Evolutionary conservation across 2,888 invertebrate species (phyloP), one percentile per base, ranked within the genome.

Genomic region (Blera fallax): DNA sequence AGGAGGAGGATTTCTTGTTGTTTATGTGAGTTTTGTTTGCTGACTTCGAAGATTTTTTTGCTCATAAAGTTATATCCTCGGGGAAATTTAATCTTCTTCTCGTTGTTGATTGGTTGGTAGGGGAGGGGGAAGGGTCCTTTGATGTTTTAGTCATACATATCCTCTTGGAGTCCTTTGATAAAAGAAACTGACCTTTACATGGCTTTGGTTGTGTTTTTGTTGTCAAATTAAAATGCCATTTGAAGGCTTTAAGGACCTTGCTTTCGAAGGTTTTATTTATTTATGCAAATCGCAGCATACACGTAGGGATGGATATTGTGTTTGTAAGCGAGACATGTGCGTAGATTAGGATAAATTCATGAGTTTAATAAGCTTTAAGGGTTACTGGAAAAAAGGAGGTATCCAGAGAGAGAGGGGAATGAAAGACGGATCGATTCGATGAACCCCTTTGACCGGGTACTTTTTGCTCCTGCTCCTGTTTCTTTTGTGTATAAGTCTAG

Each of bases 31-130:
- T 50, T 65, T 65, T 48, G 16, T 50, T 48, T 67, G 69, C 43
- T 14, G 7, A 45, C 16, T n/a, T 52, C 16, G 69, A 10, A 37
- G 14, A 34, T 21, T 50, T n/a, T 73, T 27, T 50, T 50, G 27
- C 62, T 64, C 62, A 73, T 62, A 73, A 60, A 62, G 8, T 40
- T 40, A 27, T 52, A 54, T 62, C 73, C 62, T 29, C n/a, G 34
- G 73, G 73, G 52, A 73, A 73, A 73, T 52, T 73, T 62, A 73
- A 79, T 73, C 56, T 80, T 50, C 37, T 64, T 43, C 48, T 56
- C 80, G 56, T 50, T 48, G 50, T 52, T 48, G 50, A n/a, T 62
- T n/a, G n/a, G n/a, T n/a, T n/a, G n/a, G 64, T 54, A n/a, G n/a
- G n/a, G n/a, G n/a, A n/a, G n/a, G n/a, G n/a, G n/a, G n/a, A n/a